Conservation (phyloP, 2,113 vertebrate genomes). For the Eulemur rufifrons region DNA sequence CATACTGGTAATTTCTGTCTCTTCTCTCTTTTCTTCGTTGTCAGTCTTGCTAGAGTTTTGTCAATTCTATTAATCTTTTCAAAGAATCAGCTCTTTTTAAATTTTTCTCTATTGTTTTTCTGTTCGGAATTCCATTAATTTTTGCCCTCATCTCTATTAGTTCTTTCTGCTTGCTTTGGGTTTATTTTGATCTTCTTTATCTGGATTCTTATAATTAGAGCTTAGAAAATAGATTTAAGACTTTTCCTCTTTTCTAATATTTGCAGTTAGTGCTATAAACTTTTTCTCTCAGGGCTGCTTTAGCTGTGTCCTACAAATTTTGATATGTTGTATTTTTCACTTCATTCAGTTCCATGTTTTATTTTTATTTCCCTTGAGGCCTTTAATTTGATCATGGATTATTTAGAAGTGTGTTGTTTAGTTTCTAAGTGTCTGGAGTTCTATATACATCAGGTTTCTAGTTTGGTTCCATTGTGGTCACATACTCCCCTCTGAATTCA, state of each 20-base stretch:
- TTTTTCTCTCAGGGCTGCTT: neutral
- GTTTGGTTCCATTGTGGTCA: neutral
- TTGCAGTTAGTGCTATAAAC: neutral
- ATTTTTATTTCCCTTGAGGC: neutral
- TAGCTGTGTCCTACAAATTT: neutral
- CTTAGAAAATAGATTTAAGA: neutral
- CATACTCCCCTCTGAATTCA: neutral
- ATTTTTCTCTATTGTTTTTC: neutral
- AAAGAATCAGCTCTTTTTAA: neutral
- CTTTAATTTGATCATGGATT: neutral
- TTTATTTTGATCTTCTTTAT: neutral
- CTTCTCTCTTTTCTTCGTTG: too few relatives aligned
- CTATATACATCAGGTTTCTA: neutral
- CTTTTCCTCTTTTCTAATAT: neutral
- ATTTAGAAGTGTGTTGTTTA: neutral
- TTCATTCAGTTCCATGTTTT: neutral
- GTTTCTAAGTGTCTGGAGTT: neutral
- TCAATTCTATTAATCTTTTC: neutral
- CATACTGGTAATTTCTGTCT: too few relatives aligned
- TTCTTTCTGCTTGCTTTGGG: neutral
- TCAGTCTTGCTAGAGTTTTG: neutral
- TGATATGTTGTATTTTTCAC: neutral
- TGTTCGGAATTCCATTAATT: neutral
- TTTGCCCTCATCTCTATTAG: neutral
- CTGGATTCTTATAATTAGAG: neutral